Evolutionary conservation across 2,888 invertebrate genomes (phyloP).

Genomic region (Aquatica leii): DNA sequence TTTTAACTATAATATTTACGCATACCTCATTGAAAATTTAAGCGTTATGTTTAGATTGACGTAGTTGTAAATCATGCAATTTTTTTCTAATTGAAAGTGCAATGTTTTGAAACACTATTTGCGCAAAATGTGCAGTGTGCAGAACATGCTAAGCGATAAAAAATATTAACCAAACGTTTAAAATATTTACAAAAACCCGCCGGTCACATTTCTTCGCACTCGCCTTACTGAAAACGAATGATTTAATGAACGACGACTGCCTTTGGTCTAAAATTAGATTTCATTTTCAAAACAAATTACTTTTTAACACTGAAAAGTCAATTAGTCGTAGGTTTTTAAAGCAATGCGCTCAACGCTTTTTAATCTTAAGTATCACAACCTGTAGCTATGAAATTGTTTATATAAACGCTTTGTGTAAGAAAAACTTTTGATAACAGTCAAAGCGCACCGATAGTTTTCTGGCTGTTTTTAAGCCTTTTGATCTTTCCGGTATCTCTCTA

Average conservation of each 20-base stretch:
- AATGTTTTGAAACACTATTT: conserved; percentile 26
- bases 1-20: conserved; percentile 5
- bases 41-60: background rate
- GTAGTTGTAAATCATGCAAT: conserved; percentile 28
- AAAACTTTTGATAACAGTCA: background rate
- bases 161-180: conserved; percentile 54
- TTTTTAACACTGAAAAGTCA: conserved; percentile 16
- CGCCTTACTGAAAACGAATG: conserved; percentile 53
- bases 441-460: conserved; percentile 1
- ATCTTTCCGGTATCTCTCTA: conserved; percentile 2
- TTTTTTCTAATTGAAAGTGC: conserved; percentile 35
- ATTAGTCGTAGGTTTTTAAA: conserved; percentile 19
- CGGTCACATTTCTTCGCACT: conserved; percentile 58
- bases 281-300: conserved; percentile 54
- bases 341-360: conserved; percentile 4
- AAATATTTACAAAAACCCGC: conserved; percentile 53
- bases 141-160: conserved; percentile 41
- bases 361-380: conserved; percentile 11
- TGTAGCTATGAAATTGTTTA: conserved; percentile 7
- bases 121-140: conserved; percentile 21
- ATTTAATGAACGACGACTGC: conserved; percentile 54
- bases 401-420: background rate
- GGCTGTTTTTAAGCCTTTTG: background rate
- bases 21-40: conserved; percentile 2
- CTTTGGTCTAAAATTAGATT: conserved; percentile 53